Evolutionary conservation across 2,888 invertebrate genomes (phyloP).

Genomic region (Acanthosepion esculentum): DNA sequence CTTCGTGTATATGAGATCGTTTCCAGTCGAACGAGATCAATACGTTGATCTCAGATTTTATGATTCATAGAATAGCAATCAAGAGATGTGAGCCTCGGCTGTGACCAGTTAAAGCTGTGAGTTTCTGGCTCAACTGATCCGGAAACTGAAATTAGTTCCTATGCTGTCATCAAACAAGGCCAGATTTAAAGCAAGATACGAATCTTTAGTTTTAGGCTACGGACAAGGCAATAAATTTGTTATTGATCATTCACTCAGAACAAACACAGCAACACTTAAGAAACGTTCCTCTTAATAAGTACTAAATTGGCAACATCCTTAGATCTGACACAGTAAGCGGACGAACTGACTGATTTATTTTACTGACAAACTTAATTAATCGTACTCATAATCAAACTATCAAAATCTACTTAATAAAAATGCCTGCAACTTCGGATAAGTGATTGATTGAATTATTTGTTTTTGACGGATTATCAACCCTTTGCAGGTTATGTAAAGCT

Average conservation of each 20-base stretch:
- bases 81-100: background rate
- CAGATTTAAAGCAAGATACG: background rate
- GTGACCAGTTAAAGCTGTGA: background rate
- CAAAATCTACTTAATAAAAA: background rate
- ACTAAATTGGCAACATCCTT: background rate
- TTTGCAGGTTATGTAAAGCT: no score
- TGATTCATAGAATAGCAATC: background rate
- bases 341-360: background rate
- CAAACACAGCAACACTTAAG: background rate
- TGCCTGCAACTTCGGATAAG: no score
- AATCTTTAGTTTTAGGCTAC: background rate
- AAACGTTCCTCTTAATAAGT: background rate
- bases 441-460: no score
- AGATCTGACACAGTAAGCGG: background rate
- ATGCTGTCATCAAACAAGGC: background rate
- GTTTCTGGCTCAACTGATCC: background rate
- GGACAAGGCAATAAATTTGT: background rate
- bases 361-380: background rate
- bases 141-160: background rate
- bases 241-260: background rate
- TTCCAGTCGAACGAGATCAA: background rate
- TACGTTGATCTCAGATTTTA: background rate
- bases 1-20: background rate
- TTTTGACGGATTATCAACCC: no score
- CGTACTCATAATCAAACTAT: background rate